Evolutionary conservation across 2,113 vertebrate genomes (phyloP), one percentile per base, ranked within the genome.

Genomic region (Pterophyllum scalare): DNA sequence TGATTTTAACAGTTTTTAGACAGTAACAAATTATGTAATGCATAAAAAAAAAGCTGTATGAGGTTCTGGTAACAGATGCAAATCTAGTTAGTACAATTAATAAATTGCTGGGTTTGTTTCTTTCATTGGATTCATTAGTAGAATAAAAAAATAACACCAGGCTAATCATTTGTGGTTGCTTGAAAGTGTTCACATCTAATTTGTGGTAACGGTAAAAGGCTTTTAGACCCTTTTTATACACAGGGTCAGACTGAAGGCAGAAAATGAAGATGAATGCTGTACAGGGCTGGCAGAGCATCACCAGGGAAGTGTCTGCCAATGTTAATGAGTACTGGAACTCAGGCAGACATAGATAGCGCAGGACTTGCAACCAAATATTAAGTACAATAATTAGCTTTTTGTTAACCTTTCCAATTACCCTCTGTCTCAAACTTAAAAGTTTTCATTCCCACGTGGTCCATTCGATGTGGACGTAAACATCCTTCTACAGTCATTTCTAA

Each of bases 391-490:
- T 65, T 56, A 64, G 9, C 15, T 72, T 31, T 26, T 81, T 43
- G 20, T 72, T 31, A 80, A 70, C 64, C 26, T 85, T 67, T 62
- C 24, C 13, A 83, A 11, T 81, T 60, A 60, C 24, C 24, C 74
- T 61, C 35, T 40, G 13, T 40, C 75, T 79, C 33, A 49, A 26
- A 81, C 26, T 67, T 59, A 26, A 86, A 86, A 72, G 22, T 35
- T 54, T 74, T 3, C 43, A 77, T 24, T 70, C 19, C 20, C 7
- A 28, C 10, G 54, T 3, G 12, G 19, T 35, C 56, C 38, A 28
- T 59, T 56, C 35, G 7, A 64, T 7, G 40, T 40, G n/a, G 74
- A 86, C 60, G 52, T 81, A 79, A 81, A 81, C 56, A 75, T 82
- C 7, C 49, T 83, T 79, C 28, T 65, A 76, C 82, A 74, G n/a